Percentiles rank a stretch among this genome's conserved stretches.
phyloP scores from a whole-genome alignment of 2,888 invertebrate species.

The Luffia ferchaultella region DNA sequence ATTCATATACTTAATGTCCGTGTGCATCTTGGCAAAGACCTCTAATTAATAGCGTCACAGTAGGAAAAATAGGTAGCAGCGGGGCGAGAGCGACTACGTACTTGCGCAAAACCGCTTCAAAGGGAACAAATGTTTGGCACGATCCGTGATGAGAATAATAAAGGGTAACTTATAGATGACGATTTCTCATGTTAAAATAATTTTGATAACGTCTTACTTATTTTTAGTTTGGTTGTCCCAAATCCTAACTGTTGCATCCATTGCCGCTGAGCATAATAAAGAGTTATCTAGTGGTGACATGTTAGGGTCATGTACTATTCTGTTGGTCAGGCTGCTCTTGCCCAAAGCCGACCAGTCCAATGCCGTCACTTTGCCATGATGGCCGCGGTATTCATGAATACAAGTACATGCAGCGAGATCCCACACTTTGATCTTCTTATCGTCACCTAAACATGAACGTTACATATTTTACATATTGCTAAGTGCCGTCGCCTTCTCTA shows the following conservation, averaged over 20 bases:
- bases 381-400: slow-evolving; percentile 70
- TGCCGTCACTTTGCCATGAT: slow-evolving; percentile 68
- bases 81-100: no score
- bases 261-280: slow-evolving; percentile 71
- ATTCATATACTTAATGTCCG: no score
- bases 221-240: slow-evolving; percentile 67
- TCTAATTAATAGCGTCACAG: no score
- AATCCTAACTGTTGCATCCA: slow-evolving; percentile 70
- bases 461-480: no score
- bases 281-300: slow-evolving; percentile 35
- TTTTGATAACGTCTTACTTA: slow-evolving; percentile 38
- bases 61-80: no score
- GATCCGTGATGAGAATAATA: no score
- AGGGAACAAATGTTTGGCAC: no score
- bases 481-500: no score
- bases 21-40: no score
- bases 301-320: slow-evolving; percentile 30
- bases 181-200: no score
- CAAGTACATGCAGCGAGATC: slow-evolving; percentile 72
- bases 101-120: no score
- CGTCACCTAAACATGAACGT: slow-evolving; percentile 74
- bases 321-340: slow-evolving; percentile 39
- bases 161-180: no score
- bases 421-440: slow-evolving; percentile 76
- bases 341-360: slow-evolving; percentile 67